phyloP scores from a whole-genome alignment of 2,797 vertebrate species.

The Balearica regulorum region DNA sequence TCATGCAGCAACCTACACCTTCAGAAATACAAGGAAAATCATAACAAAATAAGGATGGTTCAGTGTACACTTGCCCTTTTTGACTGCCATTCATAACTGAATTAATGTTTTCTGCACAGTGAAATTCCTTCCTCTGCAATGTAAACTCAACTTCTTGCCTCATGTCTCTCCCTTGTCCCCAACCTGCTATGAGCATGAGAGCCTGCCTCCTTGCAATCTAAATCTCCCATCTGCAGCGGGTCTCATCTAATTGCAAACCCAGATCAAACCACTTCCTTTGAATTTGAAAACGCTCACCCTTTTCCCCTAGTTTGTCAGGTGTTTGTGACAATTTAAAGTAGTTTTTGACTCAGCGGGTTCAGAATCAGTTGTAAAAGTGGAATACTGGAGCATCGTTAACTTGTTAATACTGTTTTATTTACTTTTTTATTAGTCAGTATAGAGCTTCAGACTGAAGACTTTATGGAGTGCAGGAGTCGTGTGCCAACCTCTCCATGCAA shows the following conservation, averaged over 20 bases:
- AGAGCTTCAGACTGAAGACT: slow-evolving; percentile 1
- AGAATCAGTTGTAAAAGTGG: slow-evolving; percentile 3
- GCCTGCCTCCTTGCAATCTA: not conserved
- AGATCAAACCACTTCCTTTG: slow-evolving; percentile 14
- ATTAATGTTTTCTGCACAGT: not conserved
- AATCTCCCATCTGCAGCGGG: not conserved
- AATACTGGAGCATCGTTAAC: slow-evolving; percentile 24
- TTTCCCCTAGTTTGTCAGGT: not conserved
- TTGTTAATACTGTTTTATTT: slow-evolving; percentile 45
- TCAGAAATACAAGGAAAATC: not conserved
- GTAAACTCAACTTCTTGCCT: not conserved
- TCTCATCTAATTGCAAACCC: slow-evolving; percentile 47
- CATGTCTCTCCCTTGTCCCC: not conserved
- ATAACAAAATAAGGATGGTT: not conserved
- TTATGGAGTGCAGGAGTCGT: not conserved
- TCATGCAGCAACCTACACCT: not conserved
- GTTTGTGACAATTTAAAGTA: not conserved
- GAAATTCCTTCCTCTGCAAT: not conserved
- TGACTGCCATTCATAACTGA: not conserved
- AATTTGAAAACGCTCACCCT: slow-evolving; percentile 19
- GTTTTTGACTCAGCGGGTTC: slow-evolving; percentile 16
- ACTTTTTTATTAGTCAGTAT: not conserved
- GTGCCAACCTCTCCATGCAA: not conserved
- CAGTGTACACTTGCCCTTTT: not conserved
- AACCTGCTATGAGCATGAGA: not conserved